Evolutionary conservation across 2,888 invertebrate species (phyloP), one percentile per base, ranked within the genome.

Genomic region (Onthophagus sagittarius): DNA sequence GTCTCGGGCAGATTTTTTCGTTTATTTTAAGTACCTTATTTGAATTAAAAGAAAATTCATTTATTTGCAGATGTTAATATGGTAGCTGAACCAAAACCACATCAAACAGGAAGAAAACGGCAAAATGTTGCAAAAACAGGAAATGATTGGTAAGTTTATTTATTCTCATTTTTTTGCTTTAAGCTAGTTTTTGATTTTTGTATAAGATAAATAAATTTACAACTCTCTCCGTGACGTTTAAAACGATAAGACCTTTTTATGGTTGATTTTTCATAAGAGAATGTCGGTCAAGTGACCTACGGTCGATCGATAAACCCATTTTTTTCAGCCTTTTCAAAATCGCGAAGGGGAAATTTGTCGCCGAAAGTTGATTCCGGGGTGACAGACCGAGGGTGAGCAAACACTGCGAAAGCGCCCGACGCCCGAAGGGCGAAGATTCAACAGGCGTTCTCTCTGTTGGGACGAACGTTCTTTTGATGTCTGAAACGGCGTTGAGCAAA

Each of bases 11-110:
- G 64, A 9, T 23, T 15, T 9, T n/a, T 15, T 64, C 11, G 14
- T 67, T 31, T 31, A 23, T 13, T n/a, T 15, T 67, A 15, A n/a
- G n/a, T 31, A 67, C 2, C 32, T 67, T 23, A 13, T 67, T 67
- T 32, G 31, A 5, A 31, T 67, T 64, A 23, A 9, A 15, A 64
- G 32, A n/a, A 23, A 31, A 5, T 63, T 64, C 3, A 11, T 33
- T 71, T 70, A 64, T 23, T 75, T 75, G 11, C 88, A 92, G 92
- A 92, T 87, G 92, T 92, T 77, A 93, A 92, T 84, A 91, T 92
- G 90, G 92, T 92, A 71, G 91, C 92, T 15, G 92, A 93, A 84
- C 92, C 92, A 67, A 93, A 93, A 84, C 90, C 91, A 72, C 91
- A 91, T 81, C 91, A 91, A 83, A 90, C 90, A 33, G 90, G 90